A percentile compares a stretch with the other conserved stretches of the same genome.
These are phyloP conservation scores for Symphodus melops DNA, from an alignment of 2,113 vertebrate species.

Conservation along the genomic window DNA sequence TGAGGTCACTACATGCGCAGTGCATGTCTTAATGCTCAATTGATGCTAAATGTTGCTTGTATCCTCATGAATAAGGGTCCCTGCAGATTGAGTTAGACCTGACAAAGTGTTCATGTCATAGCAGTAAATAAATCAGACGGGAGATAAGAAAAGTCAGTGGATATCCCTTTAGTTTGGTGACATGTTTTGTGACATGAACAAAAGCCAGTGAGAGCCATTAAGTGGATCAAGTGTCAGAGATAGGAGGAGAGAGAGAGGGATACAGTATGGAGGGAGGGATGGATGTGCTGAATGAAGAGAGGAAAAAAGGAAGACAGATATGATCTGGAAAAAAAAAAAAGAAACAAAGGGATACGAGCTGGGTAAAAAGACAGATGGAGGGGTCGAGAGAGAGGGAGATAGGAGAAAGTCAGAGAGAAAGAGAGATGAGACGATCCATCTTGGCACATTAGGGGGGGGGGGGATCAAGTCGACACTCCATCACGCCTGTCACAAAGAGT, in stretches of 20 bases:
- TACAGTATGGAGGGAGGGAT: not conserved
- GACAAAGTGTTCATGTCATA: constrained; percentile 8
- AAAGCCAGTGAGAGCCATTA: constrained; percentile 46
- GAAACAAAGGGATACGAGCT: constrained; percentile 10
- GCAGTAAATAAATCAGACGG: constrained; percentile 46
- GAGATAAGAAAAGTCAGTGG: constrained; percentile 36
- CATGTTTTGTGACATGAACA: constrained; percentile 54
- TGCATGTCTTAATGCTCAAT: too few species aligned
- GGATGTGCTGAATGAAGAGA: not conserved
- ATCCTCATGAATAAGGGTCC: too few species aligned
- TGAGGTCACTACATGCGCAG: too few species aligned
- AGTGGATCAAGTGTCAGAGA: constrained; percentile 51
- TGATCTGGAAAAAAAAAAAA: constrained; percentile 1
- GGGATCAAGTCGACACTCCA: constrained; percentile 77
- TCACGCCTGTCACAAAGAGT: constrained; percentile 80
- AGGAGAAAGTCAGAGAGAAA: constrained; percentile 46
- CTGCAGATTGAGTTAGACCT: not conserved
- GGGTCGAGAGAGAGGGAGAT: constrained; percentile 19
- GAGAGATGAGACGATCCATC: constrained; percentile 95
- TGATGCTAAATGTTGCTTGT: too few species aligned
- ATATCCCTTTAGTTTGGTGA: constrained; percentile 29
- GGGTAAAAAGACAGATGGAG: constrained; percentile 23
- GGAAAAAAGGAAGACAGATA: not conserved
- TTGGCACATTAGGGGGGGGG: constrained; percentile 89
- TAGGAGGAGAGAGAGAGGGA: constrained; percentile 26